These are phyloP conservation scores for Leptinotarsa haldemani DNA, from an alignment of 2,888 invertebrate species.

Conservation along the genomic window DNA sequence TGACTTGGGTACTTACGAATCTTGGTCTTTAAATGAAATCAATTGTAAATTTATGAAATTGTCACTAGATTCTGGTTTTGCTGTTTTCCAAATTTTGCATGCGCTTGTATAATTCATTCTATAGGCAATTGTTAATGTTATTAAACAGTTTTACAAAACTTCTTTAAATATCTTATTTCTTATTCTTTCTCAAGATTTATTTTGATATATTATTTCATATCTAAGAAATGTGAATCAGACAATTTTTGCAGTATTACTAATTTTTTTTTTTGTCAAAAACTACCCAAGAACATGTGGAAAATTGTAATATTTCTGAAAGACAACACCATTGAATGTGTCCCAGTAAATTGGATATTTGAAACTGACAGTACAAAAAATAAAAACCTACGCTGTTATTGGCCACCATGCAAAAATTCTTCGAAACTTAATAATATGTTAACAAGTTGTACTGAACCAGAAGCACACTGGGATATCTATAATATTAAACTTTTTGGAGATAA, in stretches of 20 bases:
- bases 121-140: neutral
- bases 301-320: too few relatives aligned
- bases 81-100: neutral
- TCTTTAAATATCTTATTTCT: too few relatives aligned
- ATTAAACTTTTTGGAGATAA: neutral
- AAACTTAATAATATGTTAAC: neutral
- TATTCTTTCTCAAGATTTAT: too few relatives aligned
- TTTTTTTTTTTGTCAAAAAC: too few relatives aligned
- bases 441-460: neutral
- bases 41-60: conserved; percentile 26
- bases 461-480: conserved; percentile 2
- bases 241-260: too few relatives aligned
- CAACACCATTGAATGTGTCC: neutral
- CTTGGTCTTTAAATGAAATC: conserved; percentile 20
- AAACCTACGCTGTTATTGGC: neutral
- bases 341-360: conserved; percentile 1
- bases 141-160: neutral
- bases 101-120: conserved; percentile 4
- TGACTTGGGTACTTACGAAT: neutral
- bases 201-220: too few relatives aligned
- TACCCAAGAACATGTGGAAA: conserved; percentile 2
- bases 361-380: neutral
- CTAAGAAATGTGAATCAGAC: too few relatives aligned
- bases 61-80: neutral
- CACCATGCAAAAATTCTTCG: neutral